phyloP scores from a whole-genome alignment of 2,113 vertebrate species.

The Xiphophorus hellerii region DNA sequence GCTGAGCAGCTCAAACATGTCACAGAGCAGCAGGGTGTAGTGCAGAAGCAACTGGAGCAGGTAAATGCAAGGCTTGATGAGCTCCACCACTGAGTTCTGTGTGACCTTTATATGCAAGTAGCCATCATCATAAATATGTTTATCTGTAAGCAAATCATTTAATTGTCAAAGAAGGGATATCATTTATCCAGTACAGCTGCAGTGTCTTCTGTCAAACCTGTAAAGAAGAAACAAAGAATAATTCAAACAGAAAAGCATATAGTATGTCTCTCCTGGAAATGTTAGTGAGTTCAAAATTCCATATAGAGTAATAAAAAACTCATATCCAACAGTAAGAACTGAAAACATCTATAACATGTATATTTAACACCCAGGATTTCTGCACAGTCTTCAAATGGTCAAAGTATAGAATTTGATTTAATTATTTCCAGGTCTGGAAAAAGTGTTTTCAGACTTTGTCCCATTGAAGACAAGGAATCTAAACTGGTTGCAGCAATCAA shows the following conservation, averaged over 20 bases:
- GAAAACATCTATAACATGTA: background rate
- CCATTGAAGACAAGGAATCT: background rate
- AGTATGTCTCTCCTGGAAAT: background rate
- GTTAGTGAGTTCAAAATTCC: background rate
- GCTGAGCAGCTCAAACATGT: constrained; percentile 97
- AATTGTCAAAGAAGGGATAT: constrained; percentile 1
- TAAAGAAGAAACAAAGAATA: background rate
- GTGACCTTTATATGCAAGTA: background rate
- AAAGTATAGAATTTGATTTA: background rate
- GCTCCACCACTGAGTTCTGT: constrained; percentile 22
- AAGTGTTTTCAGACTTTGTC: background rate
- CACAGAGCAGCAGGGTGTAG: constrained; percentile 97
- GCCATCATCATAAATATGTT: constrained; percentile 1
- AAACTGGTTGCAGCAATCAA: too few species aligned
- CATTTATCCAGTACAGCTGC: background rate
- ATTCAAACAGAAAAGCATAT: background rate
- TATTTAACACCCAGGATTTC: background rate
- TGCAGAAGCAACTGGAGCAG: constrained; percentile 98
- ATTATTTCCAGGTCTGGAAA: background rate
- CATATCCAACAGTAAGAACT: background rate
- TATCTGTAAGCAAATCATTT: background rate
- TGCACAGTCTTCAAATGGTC: background rate
- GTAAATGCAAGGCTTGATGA: constrained; percentile 76
- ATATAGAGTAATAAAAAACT: background rate
- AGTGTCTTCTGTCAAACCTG: background rate